A percentile compares a stretch with the other conserved stretches of the same genome.
phyloP scores from a whole-genome alignment of 1,140 invertebrate genomes.

The Drosophila sp. region DNA sequence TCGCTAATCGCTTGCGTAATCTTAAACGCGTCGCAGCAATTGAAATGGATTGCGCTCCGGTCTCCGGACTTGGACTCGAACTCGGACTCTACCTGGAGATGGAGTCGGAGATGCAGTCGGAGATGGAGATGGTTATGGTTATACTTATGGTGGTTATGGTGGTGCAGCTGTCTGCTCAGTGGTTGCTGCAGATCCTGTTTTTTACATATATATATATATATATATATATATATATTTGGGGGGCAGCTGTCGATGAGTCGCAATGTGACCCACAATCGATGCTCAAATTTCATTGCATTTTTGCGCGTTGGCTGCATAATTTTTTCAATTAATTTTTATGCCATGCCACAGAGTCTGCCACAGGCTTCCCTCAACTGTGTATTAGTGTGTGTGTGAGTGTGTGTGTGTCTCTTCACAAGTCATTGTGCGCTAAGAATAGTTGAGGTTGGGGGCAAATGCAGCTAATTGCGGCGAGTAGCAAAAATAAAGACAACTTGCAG shows the following conservation, averaged over 20 bases:
- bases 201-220: neutral
- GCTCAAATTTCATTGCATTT: slow-evolving; percentile 78
- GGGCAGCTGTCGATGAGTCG: slow-evolving; percentile 57
- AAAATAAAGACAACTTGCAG: slow-evolving; percentile 75
- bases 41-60: slow-evolving; percentile 72
- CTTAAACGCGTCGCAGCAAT: slow-evolving; percentile 78
- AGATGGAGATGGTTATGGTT: slow-evolving; percentile 17
- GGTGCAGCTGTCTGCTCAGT: slow-evolving; percentile 48
- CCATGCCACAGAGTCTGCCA: slow-evolving; percentile 42
- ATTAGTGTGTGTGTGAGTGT: neutral
- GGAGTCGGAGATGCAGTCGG: slow-evolving; percentile 20
- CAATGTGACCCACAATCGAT: slow-evolving; percentile 73
- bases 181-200: slow-evolving; percentile 42
- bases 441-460: slow-evolving; percentile 45
- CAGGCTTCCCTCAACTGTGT: neutral
- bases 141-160: slow-evolving; percentile 16
- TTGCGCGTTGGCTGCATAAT: slow-evolving; percentile 39
- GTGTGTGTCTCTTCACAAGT: neutral
- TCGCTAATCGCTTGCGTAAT: slow-evolving; percentile 78
- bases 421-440: slow-evolving; percentile 32
- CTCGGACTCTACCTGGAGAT: slow-evolving; percentile 54
- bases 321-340: slow-evolving; percentile 73
- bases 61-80: too few species aligned
- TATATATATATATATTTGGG: slow-evolving; percentile 8
- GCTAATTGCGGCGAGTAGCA: slow-evolving; percentile 77